Evolutionary conservation across 2,113 vertebrate genomes (phyloP), one percentile per base, ranked within the genome.

Genomic region (Riparia riparia): DNA sequence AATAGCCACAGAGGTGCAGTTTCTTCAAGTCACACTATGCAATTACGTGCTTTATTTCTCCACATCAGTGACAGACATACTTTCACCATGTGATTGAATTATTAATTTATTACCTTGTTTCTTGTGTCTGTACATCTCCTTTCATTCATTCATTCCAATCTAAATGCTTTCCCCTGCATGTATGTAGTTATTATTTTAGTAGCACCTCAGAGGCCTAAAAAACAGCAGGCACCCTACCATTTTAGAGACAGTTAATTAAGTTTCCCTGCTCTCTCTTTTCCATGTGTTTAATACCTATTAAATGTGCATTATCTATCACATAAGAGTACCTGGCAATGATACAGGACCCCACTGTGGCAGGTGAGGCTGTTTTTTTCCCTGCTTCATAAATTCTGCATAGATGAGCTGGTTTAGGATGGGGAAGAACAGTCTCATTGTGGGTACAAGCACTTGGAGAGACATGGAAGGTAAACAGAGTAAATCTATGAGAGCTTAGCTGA

Each of bases 241-340:
- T 91, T 91, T 89, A 89, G 42, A 56, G 20, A 32, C 58, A 88
- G 45, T 65, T 95, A 88, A 95, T 95, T 95, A 89, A 86, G 50
- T 65, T 91, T 83, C 64, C 63, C 56, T 66, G 25, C 28, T 68
- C 29, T 90, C 64, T 85, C 71, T 79, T 85, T 89, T 83, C 61
- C 64, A 41, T 63, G 60, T 58, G 56, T 77, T 92, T 94, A 83
- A 83, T 94, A n/a, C 37, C 53, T 82, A 86, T 86, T 90, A 90
- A 82, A 58, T 54, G 51, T 72, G 37, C 37, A 21, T 93, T 93
- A 71, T 66, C 28, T 68, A 73, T 22, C 49, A 82, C 44, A 7
- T 29, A 41, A 61, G 44, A 82, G 47, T 58, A 49, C 24, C 73
- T 84, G 69, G 87, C 68, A 89, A 42, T 0, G 3, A 53, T 45